Evolutionary conservation across 1,140 invertebrate genomes (phyloP), one percentile per base, ranked within the genome.

Genomic region (Drosophila hydei): DNA sequence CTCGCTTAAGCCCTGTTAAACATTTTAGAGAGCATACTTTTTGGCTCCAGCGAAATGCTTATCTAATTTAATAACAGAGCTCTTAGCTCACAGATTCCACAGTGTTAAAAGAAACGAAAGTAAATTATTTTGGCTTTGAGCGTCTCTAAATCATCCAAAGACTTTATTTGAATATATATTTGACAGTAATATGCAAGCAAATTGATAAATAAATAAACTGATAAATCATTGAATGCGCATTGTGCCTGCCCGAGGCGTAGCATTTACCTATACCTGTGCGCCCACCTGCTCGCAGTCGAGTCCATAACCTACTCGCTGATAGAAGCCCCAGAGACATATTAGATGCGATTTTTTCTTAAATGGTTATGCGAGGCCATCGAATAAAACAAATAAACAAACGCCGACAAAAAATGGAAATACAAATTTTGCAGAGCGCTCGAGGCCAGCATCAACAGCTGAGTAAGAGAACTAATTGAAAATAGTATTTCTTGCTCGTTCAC

Each of bases 391-490:
- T 54, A 72, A 67, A 72, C 63, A 68, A 68, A 38, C 9, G 14
- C 14, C 19, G 25, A 16, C 48, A 55, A 33, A 45, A 38, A 51
- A 42, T 56, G 19, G 25, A 33, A 51, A 55, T 43, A 36, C 45
- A 79, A 75, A 45, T 36, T 42, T 59, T 70, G 55, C 30, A 43
- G 38, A 43, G 40, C 38, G 74, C 72, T 60, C 64, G 70, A 70
- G 63, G 69, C 78, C 60, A 69, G 59, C 23, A 48, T 64, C 61
- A 43, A 43, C 58, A 78, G 43, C 40, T 51, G 43, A 21, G 43
- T 45, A 25, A 47, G 63, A 42, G 59, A 69, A 58, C 55, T 80
- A 79, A 80, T 80, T 80, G 72, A 75, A 68, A 62, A 48, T 67
- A 8, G 27, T 48, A 71, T 40, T 61, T 52, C 30, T 36, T 11